A percentile compares a stretch with the other conserved stretches of the same genome.
Conservation (phyloP, 2,888 invertebrate genomes). For the Gerris lacustris region DNA sequence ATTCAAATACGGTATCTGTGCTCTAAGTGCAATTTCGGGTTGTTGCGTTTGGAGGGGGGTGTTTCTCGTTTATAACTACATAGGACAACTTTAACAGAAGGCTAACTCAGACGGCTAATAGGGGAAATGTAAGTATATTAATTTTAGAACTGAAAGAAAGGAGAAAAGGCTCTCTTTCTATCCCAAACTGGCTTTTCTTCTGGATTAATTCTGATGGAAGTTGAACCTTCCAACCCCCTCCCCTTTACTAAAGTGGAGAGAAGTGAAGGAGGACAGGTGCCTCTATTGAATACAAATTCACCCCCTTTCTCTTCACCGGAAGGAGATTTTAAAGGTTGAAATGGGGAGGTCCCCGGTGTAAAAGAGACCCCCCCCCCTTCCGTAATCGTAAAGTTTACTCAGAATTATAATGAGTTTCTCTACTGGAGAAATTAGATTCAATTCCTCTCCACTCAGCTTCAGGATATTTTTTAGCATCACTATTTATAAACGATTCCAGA, state of each 20-base stretch:
- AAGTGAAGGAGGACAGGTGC: background rate
- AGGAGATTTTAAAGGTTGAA: no score
- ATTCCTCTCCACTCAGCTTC: background rate
- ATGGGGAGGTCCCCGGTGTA: background rate
- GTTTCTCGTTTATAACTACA: no score
- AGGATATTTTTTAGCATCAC: background rate
- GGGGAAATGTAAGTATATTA: background rate
- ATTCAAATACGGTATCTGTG: no score
- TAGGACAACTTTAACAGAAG: no score
- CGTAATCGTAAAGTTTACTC: background rate
- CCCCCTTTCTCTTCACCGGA: no score
- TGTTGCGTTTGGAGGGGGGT: no score
- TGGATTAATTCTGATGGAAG: slow-evolving; percentile 5
- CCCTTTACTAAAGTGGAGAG: no score
- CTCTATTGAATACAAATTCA: background rate
- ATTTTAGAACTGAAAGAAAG: background rate
- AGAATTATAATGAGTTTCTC: slow-evolving; percentile 1
- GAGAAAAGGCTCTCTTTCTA: background rate
- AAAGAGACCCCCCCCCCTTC: background rate
- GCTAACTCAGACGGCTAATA: background rate
- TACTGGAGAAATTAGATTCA: background rate
- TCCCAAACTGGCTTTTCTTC: background rate
- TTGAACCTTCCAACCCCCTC: background rate
- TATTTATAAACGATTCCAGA: background rate
- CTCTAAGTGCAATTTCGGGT: no score